These are phyloP conservation scores for Poeciliopsis prolifica DNA, from an alignment of 2,113 vertebrate genomes.

Conservation along the genomic window DNA sequence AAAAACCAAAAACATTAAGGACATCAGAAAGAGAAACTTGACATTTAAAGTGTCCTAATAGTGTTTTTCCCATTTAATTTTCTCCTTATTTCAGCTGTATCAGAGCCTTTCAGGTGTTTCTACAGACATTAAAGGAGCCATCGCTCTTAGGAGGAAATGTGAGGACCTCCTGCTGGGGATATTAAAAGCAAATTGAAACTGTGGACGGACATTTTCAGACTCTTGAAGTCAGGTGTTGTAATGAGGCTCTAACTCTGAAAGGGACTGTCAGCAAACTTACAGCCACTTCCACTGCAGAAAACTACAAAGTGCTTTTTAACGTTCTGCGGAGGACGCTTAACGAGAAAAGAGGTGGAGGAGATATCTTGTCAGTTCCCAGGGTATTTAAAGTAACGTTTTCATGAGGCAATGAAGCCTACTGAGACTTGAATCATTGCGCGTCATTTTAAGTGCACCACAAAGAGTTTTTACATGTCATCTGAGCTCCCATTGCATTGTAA, in stretches of 20 bases:
- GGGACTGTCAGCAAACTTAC: slow-evolving; percentile 13
- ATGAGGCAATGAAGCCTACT: background rate
- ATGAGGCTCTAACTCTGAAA: slow-evolving; percentile 2
- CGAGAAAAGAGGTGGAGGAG: background rate
- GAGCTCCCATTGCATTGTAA: slow-evolving; percentile 47
- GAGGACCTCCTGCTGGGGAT: background rate
- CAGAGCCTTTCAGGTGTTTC: slow-evolving; percentile 9
- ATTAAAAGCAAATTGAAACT: slow-evolving; percentile 10
- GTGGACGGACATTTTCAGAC: slow-evolving; percentile 20
- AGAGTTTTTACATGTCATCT: slow-evolving; percentile 56
- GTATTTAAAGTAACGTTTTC: slow-evolving; percentile 30
- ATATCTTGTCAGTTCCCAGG: background rate
- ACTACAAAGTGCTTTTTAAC: slow-evolving; percentile 3
- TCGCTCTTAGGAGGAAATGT: background rate
- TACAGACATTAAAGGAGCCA: background rate
- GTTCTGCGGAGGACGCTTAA: slow-evolving; percentile 2
- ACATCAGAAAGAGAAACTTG: background rate
- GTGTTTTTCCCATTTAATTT: background rate
- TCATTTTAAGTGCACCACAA: slow-evolving; percentile 46
- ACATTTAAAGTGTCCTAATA: background rate
- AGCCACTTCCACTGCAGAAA: background rate
- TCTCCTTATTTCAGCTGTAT: background rate
- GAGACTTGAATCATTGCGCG: slow-evolving; percentile 27
- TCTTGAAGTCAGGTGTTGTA: slow-evolving; percentile 24
- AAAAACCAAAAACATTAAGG: background rate